Evolutionary conservation across 2,797 vertebrate species (phyloP).

Genomic region (Poeciliopsis presidionis): DNA sequence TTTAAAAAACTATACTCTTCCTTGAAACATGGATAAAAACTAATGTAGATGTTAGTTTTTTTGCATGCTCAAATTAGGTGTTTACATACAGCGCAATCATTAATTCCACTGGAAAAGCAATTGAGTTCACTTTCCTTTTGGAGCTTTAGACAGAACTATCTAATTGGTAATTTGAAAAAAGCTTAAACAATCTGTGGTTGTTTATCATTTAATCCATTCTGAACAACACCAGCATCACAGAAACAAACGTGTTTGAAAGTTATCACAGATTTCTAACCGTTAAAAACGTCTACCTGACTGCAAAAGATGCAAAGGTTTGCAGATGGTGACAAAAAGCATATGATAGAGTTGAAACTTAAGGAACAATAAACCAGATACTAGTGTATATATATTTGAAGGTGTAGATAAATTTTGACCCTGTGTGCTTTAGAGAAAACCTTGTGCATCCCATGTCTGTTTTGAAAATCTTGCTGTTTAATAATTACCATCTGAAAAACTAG

Average conservation of each 20-base stretch:
- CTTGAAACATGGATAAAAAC: no score
- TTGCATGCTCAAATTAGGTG: not conserved
- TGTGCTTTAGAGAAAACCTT: not conserved
- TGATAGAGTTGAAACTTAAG: not conserved
- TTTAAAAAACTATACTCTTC: no score
- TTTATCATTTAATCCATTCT: not conserved
- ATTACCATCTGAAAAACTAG: not conserved
- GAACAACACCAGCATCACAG: not conserved
- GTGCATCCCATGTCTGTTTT: not conserved
- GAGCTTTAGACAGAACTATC: not conserved
- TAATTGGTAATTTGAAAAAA: not conserved
- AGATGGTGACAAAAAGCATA: not conserved
- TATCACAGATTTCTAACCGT: not conserved
- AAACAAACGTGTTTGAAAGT: not conserved
- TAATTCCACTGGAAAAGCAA: not conserved
- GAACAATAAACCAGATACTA: not conserved
- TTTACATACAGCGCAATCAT: not conserved
- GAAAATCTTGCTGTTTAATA: not conserved
- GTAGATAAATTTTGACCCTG: not conserved
- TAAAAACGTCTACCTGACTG: not conserved
- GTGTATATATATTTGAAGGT: not conserved
- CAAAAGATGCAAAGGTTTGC: not conserved
- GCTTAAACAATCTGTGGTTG: not conserved
- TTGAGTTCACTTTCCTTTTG: not conserved
- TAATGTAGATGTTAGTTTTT: no score